These are phyloP conservation scores for Drosophila quinaria DNA, from an alignment of 2,888 invertebrate species.

Conservation along the genomic window DNA sequence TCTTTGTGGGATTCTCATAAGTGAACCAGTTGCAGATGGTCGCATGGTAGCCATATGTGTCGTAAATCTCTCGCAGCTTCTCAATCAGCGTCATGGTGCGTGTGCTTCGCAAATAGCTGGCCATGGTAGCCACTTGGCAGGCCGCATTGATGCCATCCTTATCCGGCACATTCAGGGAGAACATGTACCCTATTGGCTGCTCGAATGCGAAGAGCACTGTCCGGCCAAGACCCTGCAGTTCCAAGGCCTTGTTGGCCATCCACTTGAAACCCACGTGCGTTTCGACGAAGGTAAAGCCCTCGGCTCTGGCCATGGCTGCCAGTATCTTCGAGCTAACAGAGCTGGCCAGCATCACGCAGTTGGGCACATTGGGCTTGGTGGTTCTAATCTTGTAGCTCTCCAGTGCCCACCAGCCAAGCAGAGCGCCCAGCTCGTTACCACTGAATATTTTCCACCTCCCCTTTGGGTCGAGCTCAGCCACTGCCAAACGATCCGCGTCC, in stretches of 20 bases:
- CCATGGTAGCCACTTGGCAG: conserved; percentile 91
- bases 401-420: conserved; percentile 98
- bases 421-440: conserved; percentile 97
- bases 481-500: conserved; percentile 97
- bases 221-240: conserved; percentile 91
- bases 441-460: conserved; percentile 88
- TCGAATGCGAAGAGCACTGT: conserved; percentile 97
- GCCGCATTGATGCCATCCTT: conserved; percentile 98
- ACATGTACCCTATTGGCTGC: conserved; percentile 99
- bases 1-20: conserved; percentile 90
- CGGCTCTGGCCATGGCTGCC: conserved; percentile 91
- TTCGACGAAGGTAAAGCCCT: conserved; percentile 93
- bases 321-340: conserved; percentile 98
- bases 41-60: conserved; percentile 95
- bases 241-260: conserved; percentile 95
- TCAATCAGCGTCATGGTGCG: conserved; percentile 87
- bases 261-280: conserved; percentile 99
- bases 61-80: conserved; percentile 92
- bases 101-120: conserved; percentile 89
- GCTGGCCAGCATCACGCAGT: conserved; percentile 94
- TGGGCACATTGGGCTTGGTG: conserved; percentile 86
- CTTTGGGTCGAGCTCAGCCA: conserved; percentile 92
- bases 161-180: conserved; percentile 93
- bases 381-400: conserved; percentile 87
- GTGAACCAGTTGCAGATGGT: conserved; percentile 92